phyloP scores from a whole-genome alignment of 1,140 invertebrate species.

The Pantala flavescens region DNA sequence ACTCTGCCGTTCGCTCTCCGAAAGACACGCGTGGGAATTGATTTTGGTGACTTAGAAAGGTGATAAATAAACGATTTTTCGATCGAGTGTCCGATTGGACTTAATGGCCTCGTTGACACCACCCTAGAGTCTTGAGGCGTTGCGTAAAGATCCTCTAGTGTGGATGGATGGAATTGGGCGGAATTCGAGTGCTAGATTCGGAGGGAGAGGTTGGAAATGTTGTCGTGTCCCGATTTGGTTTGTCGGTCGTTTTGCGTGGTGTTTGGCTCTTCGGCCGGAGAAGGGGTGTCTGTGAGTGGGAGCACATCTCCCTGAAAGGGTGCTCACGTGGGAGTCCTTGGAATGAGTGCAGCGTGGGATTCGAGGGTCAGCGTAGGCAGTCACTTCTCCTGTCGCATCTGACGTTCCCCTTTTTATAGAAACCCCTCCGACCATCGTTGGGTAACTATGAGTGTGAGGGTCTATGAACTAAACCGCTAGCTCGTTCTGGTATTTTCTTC shows the following conservation, averaged over 20 bases:
- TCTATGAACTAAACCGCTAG: background rate
- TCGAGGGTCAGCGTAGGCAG: background rate
- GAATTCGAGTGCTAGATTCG: background rate
- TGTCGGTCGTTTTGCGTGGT: background rate
- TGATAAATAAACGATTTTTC: no score
- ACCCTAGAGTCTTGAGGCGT: background rate
- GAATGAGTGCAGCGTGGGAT: constrained; percentile 2
- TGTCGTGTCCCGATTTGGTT: constrained; percentile 1
- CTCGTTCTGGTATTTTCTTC: background rate
- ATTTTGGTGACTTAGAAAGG: no score
- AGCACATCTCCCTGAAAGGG: background rate
- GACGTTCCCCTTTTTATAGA: background rate
- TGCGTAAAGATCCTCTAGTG: background rate
- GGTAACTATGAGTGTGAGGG: background rate
- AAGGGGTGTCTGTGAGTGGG: background rate
- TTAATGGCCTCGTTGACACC: background rate
- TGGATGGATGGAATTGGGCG: background rate
- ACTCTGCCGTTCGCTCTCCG: no score
- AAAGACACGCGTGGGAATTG: no score
- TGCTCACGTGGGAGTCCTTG: background rate
- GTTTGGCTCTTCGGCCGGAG: background rate
- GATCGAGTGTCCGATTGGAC: no score
- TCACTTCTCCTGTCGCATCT: background rate
- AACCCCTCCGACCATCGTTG: background rate
- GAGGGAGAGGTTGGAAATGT: background rate